phyloP scores from a whole-genome alignment of 2,113 vertebrate species.

The Myrmecophaga tridactyla region DNA sequence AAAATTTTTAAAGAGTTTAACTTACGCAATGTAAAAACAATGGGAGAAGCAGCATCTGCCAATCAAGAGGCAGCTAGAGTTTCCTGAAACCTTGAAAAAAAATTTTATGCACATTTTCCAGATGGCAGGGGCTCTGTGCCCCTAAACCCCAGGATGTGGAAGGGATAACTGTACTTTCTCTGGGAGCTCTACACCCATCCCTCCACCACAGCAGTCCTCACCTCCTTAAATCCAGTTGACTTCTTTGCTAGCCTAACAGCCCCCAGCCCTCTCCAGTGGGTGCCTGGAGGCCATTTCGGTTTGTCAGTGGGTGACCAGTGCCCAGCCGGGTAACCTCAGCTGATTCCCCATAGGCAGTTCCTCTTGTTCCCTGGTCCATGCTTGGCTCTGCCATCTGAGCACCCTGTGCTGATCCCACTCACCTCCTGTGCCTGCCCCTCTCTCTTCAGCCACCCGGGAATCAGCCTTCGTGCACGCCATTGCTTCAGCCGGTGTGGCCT shows the following conservation, averaged over 20 bases:
- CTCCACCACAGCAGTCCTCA: too few relatives aligned
- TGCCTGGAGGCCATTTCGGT: background rate
- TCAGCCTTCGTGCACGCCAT: slow-evolving; percentile 98
- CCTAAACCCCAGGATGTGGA: too few relatives aligned
- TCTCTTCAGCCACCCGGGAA: slow-evolving; percentile 92
- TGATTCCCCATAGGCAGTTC: background rate
- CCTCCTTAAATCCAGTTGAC: background rate
- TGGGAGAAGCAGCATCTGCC: too few relatives aligned
- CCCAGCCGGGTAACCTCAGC: background rate
- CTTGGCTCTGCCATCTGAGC: too few relatives aligned
- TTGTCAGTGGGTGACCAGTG: background rate
- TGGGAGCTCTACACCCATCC: background rate
- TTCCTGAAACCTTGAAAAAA: too few relatives aligned
- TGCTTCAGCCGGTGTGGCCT: slow-evolving; percentile 95
- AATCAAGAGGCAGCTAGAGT: too few relatives aligned
- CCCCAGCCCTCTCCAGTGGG: background rate
- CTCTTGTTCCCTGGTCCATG: background rate
- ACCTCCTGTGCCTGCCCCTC: background rate
- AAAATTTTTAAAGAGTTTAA: too few relatives aligned
- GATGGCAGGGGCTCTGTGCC: too few relatives aligned
- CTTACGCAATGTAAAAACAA: too few relatives aligned
- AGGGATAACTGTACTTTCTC: background rate
- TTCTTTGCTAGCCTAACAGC: background rate
- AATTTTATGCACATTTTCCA: too few relatives aligned
- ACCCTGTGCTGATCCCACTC: background rate